A percentile compares a stretch with the other conserved stretches of the same genome.
These are phyloP conservation scores for Corynorhinus townsendii DNA, from an alignment of 2,113 vertebrate species.

Conservation along the genomic window DNA sequence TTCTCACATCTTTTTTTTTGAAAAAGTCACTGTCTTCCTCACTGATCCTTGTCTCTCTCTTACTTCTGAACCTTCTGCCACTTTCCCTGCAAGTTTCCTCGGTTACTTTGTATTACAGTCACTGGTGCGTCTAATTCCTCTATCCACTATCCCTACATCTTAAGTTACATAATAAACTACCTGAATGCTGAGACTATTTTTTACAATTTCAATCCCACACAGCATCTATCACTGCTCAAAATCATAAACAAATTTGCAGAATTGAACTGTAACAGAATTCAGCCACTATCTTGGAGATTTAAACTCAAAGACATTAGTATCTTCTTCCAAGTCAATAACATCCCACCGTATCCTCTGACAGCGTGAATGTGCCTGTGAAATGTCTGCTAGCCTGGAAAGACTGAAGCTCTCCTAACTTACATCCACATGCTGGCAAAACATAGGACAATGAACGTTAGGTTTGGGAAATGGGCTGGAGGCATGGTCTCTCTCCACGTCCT, in stretches of 20 bases:
- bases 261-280: not conserved
- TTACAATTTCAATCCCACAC: not conserved
- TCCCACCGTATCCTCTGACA: not conserved
- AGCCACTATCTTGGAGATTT: not conserved
- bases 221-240: not conserved
- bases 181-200: not conserved
- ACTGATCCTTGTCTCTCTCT: not conserved
- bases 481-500: not conserved
- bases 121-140: not conserved
- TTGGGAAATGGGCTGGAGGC: not conserved
- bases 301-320: not conserved
- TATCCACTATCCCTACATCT: not conserved
- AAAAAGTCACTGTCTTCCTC: not conserved
- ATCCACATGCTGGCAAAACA: not conserved
- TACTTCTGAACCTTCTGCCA: not conserved
- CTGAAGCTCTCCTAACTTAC: not conserved
- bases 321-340: not conserved
- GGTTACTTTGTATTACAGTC: not conserved
- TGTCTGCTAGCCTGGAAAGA: not conserved
- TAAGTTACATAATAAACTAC: not conserved
- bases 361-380: not conserved
- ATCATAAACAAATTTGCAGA: not conserved
- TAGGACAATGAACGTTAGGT: not conserved
- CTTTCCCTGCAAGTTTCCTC: not conserved
- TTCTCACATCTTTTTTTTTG: not conserved